Conservation (phyloP, 2,797 vertebrate genomes). For the Australoheros facetus region DNA sequence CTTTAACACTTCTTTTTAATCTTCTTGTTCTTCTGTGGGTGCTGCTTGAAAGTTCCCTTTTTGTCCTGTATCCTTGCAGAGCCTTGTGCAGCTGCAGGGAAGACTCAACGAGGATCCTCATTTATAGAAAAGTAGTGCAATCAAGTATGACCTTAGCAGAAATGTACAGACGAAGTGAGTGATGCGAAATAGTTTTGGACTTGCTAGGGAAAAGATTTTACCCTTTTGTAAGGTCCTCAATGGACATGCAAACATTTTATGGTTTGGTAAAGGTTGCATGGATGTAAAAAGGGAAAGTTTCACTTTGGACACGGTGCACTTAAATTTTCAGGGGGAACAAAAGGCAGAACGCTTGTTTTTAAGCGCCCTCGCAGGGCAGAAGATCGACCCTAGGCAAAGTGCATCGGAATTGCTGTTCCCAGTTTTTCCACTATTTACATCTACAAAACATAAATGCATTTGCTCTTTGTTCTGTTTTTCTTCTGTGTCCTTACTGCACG, state of each 20-base stretch:
- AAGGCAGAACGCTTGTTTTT: not conserved
- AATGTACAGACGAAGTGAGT: not conserved
- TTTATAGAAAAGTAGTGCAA: conserved; percentile 48
- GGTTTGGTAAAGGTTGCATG: not conserved
- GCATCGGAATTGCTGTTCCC: not conserved
- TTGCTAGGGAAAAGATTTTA: not conserved
- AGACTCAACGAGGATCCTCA: conserved; percentile 32
- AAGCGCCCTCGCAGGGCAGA: conserved; percentile 12
- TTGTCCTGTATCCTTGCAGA: conserved; percentile 14
- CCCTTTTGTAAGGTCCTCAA: not conserved
- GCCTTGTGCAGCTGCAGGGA: conserved; percentile 2
- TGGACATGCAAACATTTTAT: not conserved
- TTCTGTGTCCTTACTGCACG: not conserved
- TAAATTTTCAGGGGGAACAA: conserved; percentile 21
- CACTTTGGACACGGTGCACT: not conserved
- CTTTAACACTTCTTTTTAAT: conserved; percentile 44
- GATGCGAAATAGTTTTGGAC: conserved; percentile 1
- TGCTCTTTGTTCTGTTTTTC: too few species aligned
- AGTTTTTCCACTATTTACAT: conserved; percentile 23
- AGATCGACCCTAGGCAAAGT: conserved; percentile 30
- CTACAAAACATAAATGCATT: not conserved
- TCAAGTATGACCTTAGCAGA: conserved; percentile 39
- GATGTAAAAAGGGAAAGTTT: conserved; percentile 9
- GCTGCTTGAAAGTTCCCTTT: conserved; percentile 38
- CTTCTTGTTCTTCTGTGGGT: conserved; percentile 44